Conservation (phyloP, 1,140 invertebrate genomes). For the Neotoxoptera formosana region DNA sequence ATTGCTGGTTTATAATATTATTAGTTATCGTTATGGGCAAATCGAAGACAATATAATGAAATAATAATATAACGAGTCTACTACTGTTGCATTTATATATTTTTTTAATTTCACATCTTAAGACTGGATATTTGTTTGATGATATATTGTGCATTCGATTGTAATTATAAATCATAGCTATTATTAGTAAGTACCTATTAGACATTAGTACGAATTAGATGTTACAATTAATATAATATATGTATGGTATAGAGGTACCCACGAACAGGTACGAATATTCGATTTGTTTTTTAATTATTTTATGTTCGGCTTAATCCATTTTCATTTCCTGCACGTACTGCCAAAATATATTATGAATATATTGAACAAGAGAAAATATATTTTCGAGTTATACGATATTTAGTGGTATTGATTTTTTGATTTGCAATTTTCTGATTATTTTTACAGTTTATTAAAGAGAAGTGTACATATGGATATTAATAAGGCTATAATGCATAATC, state of each 20-base stretch:
- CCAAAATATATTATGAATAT: not conserved
- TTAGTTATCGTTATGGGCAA: not conserved
- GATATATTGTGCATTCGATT: not conserved
- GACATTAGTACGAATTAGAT: not conserved
- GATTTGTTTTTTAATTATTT: not conserved
- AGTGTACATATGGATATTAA: not conserved
- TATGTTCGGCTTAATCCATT: not conserved
- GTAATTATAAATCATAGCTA: too few species aligned
- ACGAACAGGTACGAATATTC: not conserved
- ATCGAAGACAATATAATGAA: not conserved
- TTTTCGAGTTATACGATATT: not conserved
- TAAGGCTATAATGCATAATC: not conserved
- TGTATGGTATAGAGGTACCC: not conserved
- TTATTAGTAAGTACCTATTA: too few species aligned
- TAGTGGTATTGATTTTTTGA: not conserved
- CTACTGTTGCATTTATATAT: not conserved
- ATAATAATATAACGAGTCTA: not conserved
- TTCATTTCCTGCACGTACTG: not conserved
- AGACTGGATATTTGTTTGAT: not conserved
- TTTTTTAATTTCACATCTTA: not conserved
- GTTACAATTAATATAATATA: not conserved
- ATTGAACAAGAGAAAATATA: not conserved
- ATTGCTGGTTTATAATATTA: not conserved
- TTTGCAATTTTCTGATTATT: not conserved
- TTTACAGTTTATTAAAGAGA: not conserved